Evolutionary conservation across 1,140 invertebrate genomes (phyloP), one percentile per base, ranked within the genome.

Genomic region (Heliconius hewitsoni): DNA sequence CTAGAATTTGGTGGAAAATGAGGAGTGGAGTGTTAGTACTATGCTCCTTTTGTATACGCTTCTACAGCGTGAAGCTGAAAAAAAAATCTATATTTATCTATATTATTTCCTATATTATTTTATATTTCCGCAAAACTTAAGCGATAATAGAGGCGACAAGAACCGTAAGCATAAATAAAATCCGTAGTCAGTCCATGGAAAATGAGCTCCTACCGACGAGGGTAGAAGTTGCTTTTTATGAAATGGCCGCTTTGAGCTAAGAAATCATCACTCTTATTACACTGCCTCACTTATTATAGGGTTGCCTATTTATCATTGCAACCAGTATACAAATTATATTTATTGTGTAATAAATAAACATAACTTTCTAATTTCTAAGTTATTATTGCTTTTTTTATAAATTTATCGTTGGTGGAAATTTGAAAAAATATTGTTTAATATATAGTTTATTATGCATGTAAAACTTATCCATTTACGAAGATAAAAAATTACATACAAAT

Each of bases 251-350:
- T 90, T 87, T 84, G 81, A 90, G 90, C 85, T 87, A 87, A 89
- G 91, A 91, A 91, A 91, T 92, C 90, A 93, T 91, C 87, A 83
- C 84, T 79, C 75, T 83, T 78, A 91, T 91, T 89, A 90, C 81
- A 79, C 55, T 39, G 73, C 71, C 46, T 34, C 50, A 30, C 66
- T 82, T 74, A 66, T 73, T 52, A 50, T 34, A 90, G 88, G 90
- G 90, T 34, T 90, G 86, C 23, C 84, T 55, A 42, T 37, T 27
- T 73, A 30, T 60, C n/a, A 11, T 23, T 8, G n/a, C 57, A 23
- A 23, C 55, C 6, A 19, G 55, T 60, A 23, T 3, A 60, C 55
- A 60, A 23, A 60, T 60, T 60, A 23, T 60, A 76, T 27, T 76
- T 76, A 74, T 71, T 71, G 66, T n/a, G 4, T 50, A 4, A 50